Percentiles rank a stretch among this genome's conserved stretches.
Evolutionary conservation across 1,140 invertebrate genomes (phyloP).

Genomic region (Drosophila sp.): DNA sequence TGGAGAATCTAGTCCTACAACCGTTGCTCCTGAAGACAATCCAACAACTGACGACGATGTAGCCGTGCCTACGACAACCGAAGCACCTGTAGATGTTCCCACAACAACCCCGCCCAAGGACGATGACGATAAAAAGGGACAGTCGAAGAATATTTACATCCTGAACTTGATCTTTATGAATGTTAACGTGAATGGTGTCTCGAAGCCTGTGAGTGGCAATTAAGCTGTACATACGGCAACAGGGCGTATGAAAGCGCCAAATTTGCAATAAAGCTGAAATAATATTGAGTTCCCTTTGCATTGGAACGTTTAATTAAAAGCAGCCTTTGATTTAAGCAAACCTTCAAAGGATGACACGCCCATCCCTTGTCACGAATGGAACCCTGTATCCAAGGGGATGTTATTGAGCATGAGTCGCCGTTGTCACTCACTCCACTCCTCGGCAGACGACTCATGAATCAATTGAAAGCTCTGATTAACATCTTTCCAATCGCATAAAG

Average conservation of each 20-base stretch:
- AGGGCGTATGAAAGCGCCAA: not conserved
- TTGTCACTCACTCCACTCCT: not conserved
- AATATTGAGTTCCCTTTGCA: slow-evolving; percentile 29
- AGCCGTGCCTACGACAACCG: not conserved
- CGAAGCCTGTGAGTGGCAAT: not conserved
- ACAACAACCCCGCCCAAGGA: slow-evolving; percentile 27
- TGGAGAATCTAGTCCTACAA: not conserved
- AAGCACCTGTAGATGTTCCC: not conserved
- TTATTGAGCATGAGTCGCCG: not conserved
- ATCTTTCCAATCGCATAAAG: not conserved
- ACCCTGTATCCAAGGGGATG: not conserved
- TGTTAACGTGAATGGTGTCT: slow-evolving; percentile 48
- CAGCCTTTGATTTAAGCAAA: slow-evolving; percentile 35
- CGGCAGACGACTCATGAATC: not conserved
- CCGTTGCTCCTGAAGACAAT: not conserved
- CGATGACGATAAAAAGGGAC: slow-evolving; percentile 25
- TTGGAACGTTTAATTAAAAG: slow-evolving; percentile 21
- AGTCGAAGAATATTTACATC: slow-evolving; percentile 59
- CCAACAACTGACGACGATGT: not conserved
- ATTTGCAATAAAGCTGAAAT: slow-evolving; percentile 48
- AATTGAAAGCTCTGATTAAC: not conserved
- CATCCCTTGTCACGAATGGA: not conserved
- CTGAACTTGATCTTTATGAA: slow-evolving; percentile 63
- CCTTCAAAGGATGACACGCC: slow-evolving; percentile 7
- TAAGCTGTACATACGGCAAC: not conserved